Percentiles rank a stretch among this genome's conserved stretches.
phyloP scores from a whole-genome alignment of 1,140 invertebrate species.

The Aradophagus sp. region DNA sequence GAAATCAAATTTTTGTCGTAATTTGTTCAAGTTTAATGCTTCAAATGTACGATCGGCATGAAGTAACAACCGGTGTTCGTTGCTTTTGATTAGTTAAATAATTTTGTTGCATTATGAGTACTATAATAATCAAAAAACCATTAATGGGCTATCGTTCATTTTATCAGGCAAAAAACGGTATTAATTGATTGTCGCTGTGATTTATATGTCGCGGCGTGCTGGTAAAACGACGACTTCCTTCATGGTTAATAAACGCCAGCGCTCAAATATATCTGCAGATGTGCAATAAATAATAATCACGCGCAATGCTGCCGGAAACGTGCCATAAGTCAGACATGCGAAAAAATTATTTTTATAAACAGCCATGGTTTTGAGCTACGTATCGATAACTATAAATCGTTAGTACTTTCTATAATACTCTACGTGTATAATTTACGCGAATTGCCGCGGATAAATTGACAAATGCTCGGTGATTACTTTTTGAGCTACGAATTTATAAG shows the following conservation, averaged over 20 bases:
- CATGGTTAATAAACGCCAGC: slow-evolving; percentile 24
- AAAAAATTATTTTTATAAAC: slow-evolving; percentile 35
- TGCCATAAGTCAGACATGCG: slow-evolving; percentile 30
- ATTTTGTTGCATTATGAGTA: too few relatives aligned
- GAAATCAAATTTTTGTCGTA: too few relatives aligned
- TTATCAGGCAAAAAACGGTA: slow-evolving; percentile 29
- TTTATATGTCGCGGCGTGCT: slow-evolving; percentile 32
- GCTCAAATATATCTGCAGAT: slow-evolving; percentile 30
- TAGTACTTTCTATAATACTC: slow-evolving; percentile 35
- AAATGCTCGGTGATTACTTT: slow-evolving; percentile 30
- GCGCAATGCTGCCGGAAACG: slow-evolving; percentile 38
- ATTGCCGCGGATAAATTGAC: slow-evolving; percentile 26
- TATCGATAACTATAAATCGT: slow-evolving; percentile 47
- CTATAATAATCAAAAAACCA: too few relatives aligned
- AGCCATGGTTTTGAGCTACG: slow-evolving; percentile 16
- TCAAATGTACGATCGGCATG: too few relatives aligned
- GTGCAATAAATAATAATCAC: slow-evolving; percentile 46
- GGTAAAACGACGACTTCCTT: slow-evolving; percentile 35
- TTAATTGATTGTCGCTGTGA: slow-evolving; percentile 44
- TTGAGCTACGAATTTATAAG: slow-evolving; percentile 23
- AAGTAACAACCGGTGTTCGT: too few relatives aligned
- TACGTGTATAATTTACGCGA: slow-evolving; percentile 31
- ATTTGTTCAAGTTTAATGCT: too few relatives aligned
- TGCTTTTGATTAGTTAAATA: too few relatives aligned
- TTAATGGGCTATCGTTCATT: too few relatives aligned